Conservation (phyloP, 2,113 vertebrate species). For the Micromys minutus region DNA sequence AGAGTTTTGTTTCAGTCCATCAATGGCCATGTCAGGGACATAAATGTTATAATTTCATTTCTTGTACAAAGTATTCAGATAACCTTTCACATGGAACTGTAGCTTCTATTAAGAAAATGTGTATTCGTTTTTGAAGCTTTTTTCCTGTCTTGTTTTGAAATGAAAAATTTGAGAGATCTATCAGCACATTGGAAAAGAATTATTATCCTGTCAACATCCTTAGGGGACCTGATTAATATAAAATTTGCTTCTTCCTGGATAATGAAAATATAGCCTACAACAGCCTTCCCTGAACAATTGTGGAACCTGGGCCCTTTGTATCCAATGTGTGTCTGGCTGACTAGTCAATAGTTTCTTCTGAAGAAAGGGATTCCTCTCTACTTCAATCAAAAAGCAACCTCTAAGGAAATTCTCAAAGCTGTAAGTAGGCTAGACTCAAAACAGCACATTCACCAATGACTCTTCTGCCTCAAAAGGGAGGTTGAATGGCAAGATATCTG, state of each 20-base stretch:
- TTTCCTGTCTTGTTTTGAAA: constrained; percentile 81
- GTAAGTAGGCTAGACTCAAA: constrained; percentile 49
- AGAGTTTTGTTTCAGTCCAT: constrained; percentile 72
- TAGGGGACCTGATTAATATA: constrained; percentile 81
- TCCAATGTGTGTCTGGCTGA: constrained; percentile 66
- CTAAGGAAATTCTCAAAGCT: constrained; percentile 60
- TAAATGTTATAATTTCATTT: constrained; percentile 85
- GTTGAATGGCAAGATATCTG: constrained; percentile 35
- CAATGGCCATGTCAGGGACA: constrained; percentile 68
- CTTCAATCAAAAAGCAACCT: constrained; percentile 67
- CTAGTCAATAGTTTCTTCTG: constrained; percentile 75
- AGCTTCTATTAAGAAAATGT: constrained; percentile 86
- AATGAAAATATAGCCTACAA: constrained; percentile 68
- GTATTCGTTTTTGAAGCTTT: constrained; percentile 79
- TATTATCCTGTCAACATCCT: constrained; percentile 82
- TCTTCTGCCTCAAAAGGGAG: constrained; percentile 16
- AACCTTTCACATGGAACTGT: constrained; percentile 84
- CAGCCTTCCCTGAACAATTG: constrained; percentile 75
- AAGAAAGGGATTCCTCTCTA: constrained; percentile 79
- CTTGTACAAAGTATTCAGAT: constrained; percentile 81
- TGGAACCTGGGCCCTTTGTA: constrained; percentile 74
- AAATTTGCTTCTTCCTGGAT: constrained; percentile 70
- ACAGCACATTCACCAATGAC: constrained; percentile 9
- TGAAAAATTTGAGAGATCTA: constrained; percentile 86
- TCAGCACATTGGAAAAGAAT: constrained; percentile 83